These are phyloP conservation scores for Subacronicta megacephala DNA, from an alignment of 2,888 invertebrate genomes.

Conservation along the genomic window DNA sequence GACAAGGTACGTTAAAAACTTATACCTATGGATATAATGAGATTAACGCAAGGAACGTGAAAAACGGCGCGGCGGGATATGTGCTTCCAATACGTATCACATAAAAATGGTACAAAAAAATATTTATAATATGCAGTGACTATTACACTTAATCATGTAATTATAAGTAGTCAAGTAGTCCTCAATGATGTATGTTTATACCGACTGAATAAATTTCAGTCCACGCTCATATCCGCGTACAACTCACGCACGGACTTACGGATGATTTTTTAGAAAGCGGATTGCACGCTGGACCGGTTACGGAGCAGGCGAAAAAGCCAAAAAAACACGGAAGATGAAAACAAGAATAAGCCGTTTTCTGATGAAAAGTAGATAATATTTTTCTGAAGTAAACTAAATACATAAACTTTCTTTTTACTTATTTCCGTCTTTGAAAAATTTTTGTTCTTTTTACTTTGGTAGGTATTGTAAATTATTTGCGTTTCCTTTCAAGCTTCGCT, in stretches of 20 bases:
- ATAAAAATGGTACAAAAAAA: neutral
- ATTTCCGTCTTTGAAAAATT: neutral
- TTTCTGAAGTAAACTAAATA: conserved; percentile 6
- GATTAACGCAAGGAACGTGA: neutral
- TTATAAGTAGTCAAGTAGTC: conserved; percentile 33
- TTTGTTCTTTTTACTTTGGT: neutral
- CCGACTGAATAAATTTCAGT: conserved; percentile 64
- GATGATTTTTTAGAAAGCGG: conserved; percentile 85
- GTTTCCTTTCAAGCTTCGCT: conserved; percentile 11
- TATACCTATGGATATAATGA: no score
- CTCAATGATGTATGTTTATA: conserved; percentile 41
- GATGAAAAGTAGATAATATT: conserved; percentile 30
- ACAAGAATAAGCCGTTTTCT: conserved; percentile 41
- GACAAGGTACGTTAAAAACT: no score
- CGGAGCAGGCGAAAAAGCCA: conserved; percentile 68
- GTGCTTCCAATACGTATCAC: no score
- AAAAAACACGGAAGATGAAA: conserved; percentile 69
- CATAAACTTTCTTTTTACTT: conserved; percentile 16
- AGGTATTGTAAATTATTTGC: neutral
- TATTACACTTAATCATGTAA: conserved; percentile 22
- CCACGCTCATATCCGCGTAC: conserved; percentile 79
- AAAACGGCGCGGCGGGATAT: neutral
- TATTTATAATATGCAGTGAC: neutral
- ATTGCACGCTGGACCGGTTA: conserved; percentile 79
- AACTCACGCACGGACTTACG: conserved; percentile 77